phyloP scores from a whole-genome alignment of 2,113 vertebrate genomes.

The Prolemur simus region DNA sequence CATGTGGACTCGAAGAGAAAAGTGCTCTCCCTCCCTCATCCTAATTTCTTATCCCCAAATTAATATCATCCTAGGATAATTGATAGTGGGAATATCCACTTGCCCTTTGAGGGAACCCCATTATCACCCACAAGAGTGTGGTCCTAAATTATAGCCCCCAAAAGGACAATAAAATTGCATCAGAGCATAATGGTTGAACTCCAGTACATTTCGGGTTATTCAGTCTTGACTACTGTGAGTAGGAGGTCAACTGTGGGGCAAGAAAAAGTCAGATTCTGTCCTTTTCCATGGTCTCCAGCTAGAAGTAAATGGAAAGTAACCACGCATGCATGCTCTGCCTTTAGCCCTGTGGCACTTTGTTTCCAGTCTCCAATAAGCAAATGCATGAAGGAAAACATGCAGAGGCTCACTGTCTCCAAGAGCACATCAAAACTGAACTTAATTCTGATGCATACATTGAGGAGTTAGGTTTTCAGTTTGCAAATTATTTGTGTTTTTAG shows the following conservation, averaged over 20 bases:
- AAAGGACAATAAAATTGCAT: not conserved
- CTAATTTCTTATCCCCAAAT: not conserved
- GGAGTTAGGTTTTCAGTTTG: not conserved
- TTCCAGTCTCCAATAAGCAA: not conserved
- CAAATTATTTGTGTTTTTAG: not conserved
- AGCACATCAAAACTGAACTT: not conserved
- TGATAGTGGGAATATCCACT: not conserved
- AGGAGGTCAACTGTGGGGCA: not conserved
- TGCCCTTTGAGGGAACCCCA: not conserved
- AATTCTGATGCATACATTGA: accelerated
- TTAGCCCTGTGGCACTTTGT: not conserved
- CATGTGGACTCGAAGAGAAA: not conserved
- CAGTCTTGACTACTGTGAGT: not conserved
- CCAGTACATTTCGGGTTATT: not conserved
- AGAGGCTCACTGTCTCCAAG: not conserved
- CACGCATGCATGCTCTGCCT: accelerated
- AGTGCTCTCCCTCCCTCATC: not conserved
- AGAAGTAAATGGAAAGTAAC: not conserved
- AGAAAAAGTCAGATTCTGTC: not conserved
- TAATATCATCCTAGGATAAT: not conserved
- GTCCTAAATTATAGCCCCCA: not conserved
- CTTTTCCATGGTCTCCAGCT: not conserved
- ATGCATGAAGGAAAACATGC: not conserved
- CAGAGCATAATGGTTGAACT: not conserved
- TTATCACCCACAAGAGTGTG: not conserved